Base-by-base conservation (phyloP, 2,113 vertebrate genomes). In the Megaceryle torquata region DNA sequence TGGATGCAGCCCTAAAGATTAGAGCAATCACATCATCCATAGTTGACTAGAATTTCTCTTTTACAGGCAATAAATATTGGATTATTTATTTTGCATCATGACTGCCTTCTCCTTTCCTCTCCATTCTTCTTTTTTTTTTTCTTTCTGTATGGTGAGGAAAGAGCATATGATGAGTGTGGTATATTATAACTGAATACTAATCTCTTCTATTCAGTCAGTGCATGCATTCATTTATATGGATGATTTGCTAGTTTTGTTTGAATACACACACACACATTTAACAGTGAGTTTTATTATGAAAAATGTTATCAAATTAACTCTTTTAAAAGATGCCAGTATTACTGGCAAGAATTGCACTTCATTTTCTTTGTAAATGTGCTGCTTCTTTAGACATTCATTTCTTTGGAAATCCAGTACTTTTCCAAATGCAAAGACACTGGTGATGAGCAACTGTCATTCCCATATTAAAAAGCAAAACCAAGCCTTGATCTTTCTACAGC, bases 171-270 rank as follows among this genome's bases (percentile, higher is more conserved):
- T 91, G 78, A 97, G 87, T 77, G 82, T 92, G 85, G 80, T 94
- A 61, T 89, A 94, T 95, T 96, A 70, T 87, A 95, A 91, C 92
- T 79, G 93, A 97, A 95, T 97, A 97, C 97, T 96, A 97, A 97
- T 96, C 96, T 96, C 68, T 60, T 90, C 93, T 94, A 88, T 97
- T 97, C 96, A 95, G 94, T 72, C 91, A 87, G 86, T 89, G 78
- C 96, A 76, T 88, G 89, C 93, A 92, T 95, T 97, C 94, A 97
- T 97, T 97, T 97, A 96, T 95, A 96, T 82, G 97, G 96, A 91
- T 97, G 97, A 96, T 96, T 97, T 96, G 96, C 85, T 96, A 61
- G 97, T 96, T 96, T 97, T 97, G 97, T 97, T 97, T 97, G 97
- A 95, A 89, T 95, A 97, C 95, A 97, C 95, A 97, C 53, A 91